Evolutionary conservation across 2,797 vertebrate species (phyloP).

Genomic region (Adrianichthys oophorus): DNA sequence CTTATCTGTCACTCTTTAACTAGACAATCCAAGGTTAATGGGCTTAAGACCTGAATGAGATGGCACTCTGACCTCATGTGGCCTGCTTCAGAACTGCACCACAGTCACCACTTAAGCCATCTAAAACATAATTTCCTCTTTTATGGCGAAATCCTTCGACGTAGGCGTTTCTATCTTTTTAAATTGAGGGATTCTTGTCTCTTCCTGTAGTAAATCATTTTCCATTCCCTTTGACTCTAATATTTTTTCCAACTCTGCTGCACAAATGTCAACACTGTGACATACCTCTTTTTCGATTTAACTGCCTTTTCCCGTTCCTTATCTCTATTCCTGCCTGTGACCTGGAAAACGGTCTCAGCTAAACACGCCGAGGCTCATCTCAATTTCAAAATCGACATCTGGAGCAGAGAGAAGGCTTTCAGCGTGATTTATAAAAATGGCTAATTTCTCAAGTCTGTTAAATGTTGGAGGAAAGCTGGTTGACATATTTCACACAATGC

Average conservation of each 20-base stretch:
- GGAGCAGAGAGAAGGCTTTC: not conserved
- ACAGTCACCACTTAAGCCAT: not conserved
- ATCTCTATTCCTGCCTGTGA: not conserved
- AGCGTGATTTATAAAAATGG: too few species aligned
- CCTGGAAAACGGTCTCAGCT: not conserved
- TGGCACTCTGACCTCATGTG: constrained; percentile 73
- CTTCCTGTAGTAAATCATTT: not conserved
- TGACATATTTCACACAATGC: not conserved
- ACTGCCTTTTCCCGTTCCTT: not conserved
- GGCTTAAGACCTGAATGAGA: constrained; percentile 35
- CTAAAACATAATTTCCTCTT: not conserved
- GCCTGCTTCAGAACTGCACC: constrained; percentile 52
- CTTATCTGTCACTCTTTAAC: constrained; percentile 38
- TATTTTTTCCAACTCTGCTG: not conserved
- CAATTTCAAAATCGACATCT: constrained; percentile 2
- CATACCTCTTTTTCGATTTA: not conserved
- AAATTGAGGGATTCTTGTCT: not conserved
- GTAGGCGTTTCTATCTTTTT: not conserved
- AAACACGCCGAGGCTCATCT: constrained; percentile 1
- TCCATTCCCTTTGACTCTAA: not conserved
- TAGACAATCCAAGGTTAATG: constrained; percentile 46
- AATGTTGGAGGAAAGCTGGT: not conserved
- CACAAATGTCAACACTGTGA: not conserved
- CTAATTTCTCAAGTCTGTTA: not conserved
- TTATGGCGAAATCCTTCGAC: not conserved